phyloP scores from a whole-genome alignment of 2,113 vertebrate genomes.

The Osmerus eperlanus region DNA sequence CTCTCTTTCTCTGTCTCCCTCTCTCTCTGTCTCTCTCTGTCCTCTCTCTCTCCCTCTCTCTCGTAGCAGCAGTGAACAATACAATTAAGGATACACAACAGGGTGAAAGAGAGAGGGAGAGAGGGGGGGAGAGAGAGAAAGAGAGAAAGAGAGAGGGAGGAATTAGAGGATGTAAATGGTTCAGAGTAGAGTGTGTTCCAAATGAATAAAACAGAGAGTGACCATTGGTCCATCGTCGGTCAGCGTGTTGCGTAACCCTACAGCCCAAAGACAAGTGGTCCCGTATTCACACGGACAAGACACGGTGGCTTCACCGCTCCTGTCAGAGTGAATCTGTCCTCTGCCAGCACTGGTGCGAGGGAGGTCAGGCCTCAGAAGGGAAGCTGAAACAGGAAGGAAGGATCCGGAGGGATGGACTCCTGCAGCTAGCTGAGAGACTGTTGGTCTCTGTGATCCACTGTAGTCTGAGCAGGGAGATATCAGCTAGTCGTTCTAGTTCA shows the following conservation, averaged over 20 bases:
- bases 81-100: neutral
- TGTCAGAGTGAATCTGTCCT: no score
- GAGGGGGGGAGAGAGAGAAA: neutral
- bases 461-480: neutral
- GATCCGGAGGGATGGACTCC: neutral
- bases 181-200: neutral
- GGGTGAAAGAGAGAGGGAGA: neutral
- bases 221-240: neutral
- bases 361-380: neutral
- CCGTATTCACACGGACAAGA: neutral
- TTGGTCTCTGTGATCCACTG: neutral
- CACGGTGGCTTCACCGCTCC: no score
- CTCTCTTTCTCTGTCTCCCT: no score
- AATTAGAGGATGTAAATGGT: neutral
- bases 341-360: neutral
- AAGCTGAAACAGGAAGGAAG: neutral
- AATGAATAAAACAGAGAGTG: neutral
- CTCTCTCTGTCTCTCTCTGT: no score
- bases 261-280: neutral
- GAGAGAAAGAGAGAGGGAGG: neutral
- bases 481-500: no score
- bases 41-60: no score
- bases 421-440: neutral
- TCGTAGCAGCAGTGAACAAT: neutral
- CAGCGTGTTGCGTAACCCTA: neutral